Evolutionary conservation across 2,888 invertebrate genomes (phyloP).

Genomic region (Ophion costatus): DNA sequence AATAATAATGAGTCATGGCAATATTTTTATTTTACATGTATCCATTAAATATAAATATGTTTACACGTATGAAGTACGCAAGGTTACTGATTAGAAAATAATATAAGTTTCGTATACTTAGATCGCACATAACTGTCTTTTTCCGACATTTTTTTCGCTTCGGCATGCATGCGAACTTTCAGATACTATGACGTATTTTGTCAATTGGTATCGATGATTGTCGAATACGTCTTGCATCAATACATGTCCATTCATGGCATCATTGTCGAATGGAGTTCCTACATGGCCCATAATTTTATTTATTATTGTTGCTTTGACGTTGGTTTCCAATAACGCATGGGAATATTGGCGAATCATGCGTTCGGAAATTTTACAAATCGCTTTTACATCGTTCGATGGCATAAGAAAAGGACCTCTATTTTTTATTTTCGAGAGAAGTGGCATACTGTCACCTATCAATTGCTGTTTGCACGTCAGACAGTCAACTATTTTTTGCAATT

Average conservation of each 20-base stretch:
- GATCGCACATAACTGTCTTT: slow-evolving; percentile 8
- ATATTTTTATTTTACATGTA: slow-evolving; percentile 3
- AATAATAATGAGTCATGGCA: background rate
- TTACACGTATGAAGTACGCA: background rate
- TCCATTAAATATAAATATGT: slow-evolving; percentile 2
- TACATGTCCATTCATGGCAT: slow-evolving; percentile 10
- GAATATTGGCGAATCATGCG: slow-evolving; percentile 15
- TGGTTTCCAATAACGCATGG: slow-evolving; percentile 5
- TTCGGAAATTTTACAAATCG: slow-evolving; percentile 35
- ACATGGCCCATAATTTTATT: slow-evolving; percentile 20
- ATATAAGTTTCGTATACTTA: slow-evolving; percentile 18
- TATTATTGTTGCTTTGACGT: slow-evolving; percentile 14
- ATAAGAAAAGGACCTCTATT: slow-evolving; percentile 40
- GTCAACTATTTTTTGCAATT: slow-evolving; percentile 27
- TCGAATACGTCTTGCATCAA: slow-evolving; percentile 6
- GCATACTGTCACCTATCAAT: slow-evolving; percentile 17
- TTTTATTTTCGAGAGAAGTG: slow-evolving; percentile 38
- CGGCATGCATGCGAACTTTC: slow-evolving; percentile 18
- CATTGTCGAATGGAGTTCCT: slow-evolving; percentile 13
- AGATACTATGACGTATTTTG: slow-evolving; percentile 20
- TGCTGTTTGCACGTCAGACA: slow-evolving; percentile 27
- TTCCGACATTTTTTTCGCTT: background rate
- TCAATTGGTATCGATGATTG: slow-evolving; percentile 6
- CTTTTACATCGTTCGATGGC: slow-evolving; percentile 37
- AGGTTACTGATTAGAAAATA: slow-evolving; percentile 1